Evolutionary conservation across 2,888 invertebrate genomes (phyloP), one percentile per base, ranked within the genome.

Genomic region (Eledona agricola): DNA sequence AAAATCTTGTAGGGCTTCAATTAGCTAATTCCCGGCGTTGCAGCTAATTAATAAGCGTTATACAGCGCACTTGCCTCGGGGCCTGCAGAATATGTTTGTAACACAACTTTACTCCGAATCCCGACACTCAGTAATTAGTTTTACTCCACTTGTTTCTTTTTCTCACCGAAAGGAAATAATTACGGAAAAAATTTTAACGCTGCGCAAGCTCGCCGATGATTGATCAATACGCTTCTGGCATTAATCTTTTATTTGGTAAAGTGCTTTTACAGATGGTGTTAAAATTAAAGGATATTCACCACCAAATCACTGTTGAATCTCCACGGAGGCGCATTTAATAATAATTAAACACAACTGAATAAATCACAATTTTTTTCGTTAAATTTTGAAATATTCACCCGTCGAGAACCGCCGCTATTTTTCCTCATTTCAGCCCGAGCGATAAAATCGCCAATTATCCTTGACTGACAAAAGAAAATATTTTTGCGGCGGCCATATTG

Each of bases 401-500:
- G 25, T 11, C 16, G 25, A 34, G 45, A 37, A 37, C 15, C 31
- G 12, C 46, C 20, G n/a, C 25, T 11, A 37, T 37, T 47, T 37
- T 47, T 47, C 47, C 29, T 29, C 29, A 28, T 37, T 47, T 20
- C 31, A 35, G 31, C 31, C 22, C 12, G 13, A 31, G 22, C 47
- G 29, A 47, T 47, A 47, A 47, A 47, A 37, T 32, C 38, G n/a
- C 38, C 29, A 47, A 47, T 47, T 29, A 47, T 47, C 31, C 38
- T 47, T 29, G 12, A 26, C 26, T 11, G 34, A 3, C 6, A 29
- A 28, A 20, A 42, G 29, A 42, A 28, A 42, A 29, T 16, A 29
- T 29, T 42, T 31, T 42, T 42, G 16, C 7, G n/a, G n/a, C n/a
- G n/a, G n/a, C n/a, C n/a, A n/a, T n/a, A n/a, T 38, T 38, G 38